Conservation (phyloP, 1,140 invertebrate species). For the Rhysida immarginata region DNA sequence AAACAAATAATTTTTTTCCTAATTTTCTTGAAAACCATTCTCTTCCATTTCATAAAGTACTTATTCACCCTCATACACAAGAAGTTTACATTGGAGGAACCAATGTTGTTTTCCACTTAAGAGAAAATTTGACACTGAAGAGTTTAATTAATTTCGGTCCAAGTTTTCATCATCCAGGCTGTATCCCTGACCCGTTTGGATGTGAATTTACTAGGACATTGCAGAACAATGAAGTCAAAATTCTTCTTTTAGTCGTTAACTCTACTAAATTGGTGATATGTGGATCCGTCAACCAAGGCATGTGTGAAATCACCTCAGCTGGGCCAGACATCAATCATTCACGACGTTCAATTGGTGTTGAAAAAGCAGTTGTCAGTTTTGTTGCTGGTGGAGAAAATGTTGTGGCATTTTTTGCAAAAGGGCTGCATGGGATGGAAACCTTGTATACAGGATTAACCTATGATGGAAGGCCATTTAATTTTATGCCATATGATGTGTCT, state of each 20-base stretch:
- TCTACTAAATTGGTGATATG: slow-evolving; percentile 7
- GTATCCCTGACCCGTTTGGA: slow-evolving; percentile 1
- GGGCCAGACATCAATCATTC: neutral
- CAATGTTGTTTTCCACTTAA: slow-evolving; percentile 13
- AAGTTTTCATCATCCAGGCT: slow-evolving; percentile 3
- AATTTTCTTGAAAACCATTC: no score
- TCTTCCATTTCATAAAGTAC: slow-evolving; percentile 4
- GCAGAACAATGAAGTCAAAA: slow-evolving; percentile 1
- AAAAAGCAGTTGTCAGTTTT: slow-evolving; percentile 9
- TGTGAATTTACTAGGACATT: neutral
- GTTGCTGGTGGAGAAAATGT: slow-evolving; percentile 3
- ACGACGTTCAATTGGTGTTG: slow-evolving; percentile 2
- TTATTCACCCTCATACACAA: slow-evolving; percentile 7
- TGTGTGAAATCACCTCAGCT: slow-evolving; percentile 9
- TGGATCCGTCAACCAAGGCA: slow-evolving; percentile 14
- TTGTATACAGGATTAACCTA: slow-evolving; percentile 14
- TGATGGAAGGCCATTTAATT: slow-evolving; percentile 12
- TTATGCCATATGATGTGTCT: slow-evolving; percentile 11
- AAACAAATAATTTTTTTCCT: no score
- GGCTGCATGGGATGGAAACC: neutral
- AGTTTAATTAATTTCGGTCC: slow-evolving; percentile 4
- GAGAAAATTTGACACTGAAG: neutral
- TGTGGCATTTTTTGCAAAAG: slow-evolving; percentile 12
- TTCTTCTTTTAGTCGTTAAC: neutral
- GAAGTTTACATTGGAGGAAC: slow-evolving; percentile 14